Evolutionary conservation across 2,888 invertebrate genomes (phyloP), one percentile per base, ranked within the genome.

Genomic region (Herminia tarsipennalis): DNA sequence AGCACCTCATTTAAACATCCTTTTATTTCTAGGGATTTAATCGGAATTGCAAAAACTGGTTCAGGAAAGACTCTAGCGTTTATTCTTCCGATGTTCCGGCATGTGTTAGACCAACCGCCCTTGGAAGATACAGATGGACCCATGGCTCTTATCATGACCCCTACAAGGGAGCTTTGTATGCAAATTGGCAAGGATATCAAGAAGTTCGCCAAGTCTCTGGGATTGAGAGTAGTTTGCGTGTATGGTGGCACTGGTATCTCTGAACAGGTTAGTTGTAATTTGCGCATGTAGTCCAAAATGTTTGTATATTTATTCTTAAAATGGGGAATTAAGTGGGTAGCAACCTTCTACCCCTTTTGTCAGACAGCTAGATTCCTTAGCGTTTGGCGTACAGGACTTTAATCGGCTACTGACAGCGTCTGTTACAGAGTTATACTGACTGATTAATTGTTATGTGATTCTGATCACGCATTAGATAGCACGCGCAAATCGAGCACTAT

Each of bases 31-130:
- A 92, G 92, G 45, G 99, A 99, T 88, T 92, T 99, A 50, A 99
- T 99, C 74, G 99, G 99, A 41, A 99, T 99, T 78, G 99, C 99
- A 1, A 99, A 99, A 90, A 99, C 99, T 0, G 99, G 99, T 29
- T 98, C 98, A 76, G 99, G 99, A 20, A 99, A 99, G 92, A 99
- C 99, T 0, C 87, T 99, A 36, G 99, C 99, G 0, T 99, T 99
- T 85, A 94, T 99, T 46, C 86, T 99, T 46, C 99, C 99, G 0
- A 98, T 99, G 98, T 98, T 99, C 86, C 91, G 94, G 3, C 99
- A 99, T 74, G 97, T 99, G 17, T 85, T 98, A 46, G 99, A 99
- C 82, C 99, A 99, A 80, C 94, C 97, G 0, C 93, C 95, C 0
- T 78, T 99, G n/a, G 98, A 98, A 67, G 98, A 99, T 74, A 97